phyloP scores from a whole-genome alignment of 2,113 vertebrate genomes.

The Oreocharis arfaki region DNA sequence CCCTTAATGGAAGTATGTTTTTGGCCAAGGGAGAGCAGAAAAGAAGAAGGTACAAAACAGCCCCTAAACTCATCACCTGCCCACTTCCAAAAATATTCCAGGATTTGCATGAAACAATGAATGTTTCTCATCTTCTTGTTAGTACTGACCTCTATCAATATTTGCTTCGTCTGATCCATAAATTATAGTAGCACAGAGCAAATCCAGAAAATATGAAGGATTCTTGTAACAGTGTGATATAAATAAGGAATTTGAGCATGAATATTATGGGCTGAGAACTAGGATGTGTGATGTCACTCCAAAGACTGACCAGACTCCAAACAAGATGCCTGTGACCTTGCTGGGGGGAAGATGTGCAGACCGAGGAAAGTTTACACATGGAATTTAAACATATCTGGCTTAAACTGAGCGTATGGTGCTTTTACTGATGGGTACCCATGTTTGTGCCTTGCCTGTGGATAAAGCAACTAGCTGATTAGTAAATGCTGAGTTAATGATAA shows the following conservation, averaged over 20 bases:
- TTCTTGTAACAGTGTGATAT: background rate
- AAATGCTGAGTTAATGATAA: background rate
- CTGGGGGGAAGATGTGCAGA: background rate
- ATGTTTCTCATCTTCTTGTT: background rate
- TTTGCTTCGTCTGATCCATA: background rate
- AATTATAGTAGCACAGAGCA: accelerated
- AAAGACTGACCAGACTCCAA: background rate
- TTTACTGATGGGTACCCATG: background rate
- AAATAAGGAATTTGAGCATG: background rate
- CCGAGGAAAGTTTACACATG: background rate
- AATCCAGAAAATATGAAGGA: background rate
- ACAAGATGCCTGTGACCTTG: background rate
- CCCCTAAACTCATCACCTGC: background rate
- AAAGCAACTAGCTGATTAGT: background rate
- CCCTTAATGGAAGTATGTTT: background rate
- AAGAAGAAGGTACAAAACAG: background rate
- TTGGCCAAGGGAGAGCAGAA: background rate
- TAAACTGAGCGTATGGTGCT: background rate
- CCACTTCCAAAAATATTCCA: background rate
- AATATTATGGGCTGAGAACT: background rate
- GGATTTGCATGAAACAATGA: background rate
- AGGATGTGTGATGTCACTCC: background rate
- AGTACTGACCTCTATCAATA: background rate
- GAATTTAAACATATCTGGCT: background rate
- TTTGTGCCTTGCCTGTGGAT: background rate